phyloP scores from a whole-genome alignment of 2,888 invertebrate genomes.

The Patella depressa region DNA sequence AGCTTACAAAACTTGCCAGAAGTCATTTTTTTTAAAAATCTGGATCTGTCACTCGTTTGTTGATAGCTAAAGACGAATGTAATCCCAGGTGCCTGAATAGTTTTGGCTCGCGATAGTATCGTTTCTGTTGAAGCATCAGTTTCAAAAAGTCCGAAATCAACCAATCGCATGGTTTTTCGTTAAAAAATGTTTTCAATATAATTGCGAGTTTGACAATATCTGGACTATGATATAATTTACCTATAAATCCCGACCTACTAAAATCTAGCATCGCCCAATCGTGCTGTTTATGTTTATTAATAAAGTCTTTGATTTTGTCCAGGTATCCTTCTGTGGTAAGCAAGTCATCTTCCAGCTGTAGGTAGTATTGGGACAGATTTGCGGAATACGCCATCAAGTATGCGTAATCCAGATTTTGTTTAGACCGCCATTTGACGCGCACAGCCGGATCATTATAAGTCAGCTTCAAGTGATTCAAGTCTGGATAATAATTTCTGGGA shows the following conservation, averaged over 20 bases:
- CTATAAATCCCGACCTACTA: constrained; percentile 52
- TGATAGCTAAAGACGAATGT: constrained; percentile 46
- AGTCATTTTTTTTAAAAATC: too few species aligned
- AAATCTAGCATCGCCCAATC: constrained; percentile 51
- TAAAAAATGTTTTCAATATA: constrained; percentile 61
- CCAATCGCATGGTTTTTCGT: constrained; percentile 48
- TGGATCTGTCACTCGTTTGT: constrained; percentile 36
- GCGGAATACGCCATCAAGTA: constrained; percentile 65
- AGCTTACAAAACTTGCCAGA: too few species aligned
- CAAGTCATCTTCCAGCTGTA: constrained; percentile 71
- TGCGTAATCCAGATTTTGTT: constrained; percentile 71
- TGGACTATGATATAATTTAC: constrained; percentile 46
- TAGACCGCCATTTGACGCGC: constrained; percentile 69
- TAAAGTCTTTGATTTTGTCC: constrained; percentile 61
- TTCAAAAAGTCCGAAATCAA: constrained; percentile 39
- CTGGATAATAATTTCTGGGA: constrained; percentile 50
- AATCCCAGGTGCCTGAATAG: constrained; percentile 52
- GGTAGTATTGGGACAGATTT: constrained; percentile 61
- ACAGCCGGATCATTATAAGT: constrained; percentile 65
- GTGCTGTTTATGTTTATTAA: constrained; percentile 44
- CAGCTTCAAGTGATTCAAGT: constrained; percentile 47
- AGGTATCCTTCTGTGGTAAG: constrained; percentile 63
- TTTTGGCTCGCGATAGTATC: constrained; percentile 35
- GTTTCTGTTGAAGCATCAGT: constrained; percentile 38
- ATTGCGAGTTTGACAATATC: constrained; percentile 48